Conservation (phyloP, 2,113 vertebrate species). For the Ceratotherium simum region DNA sequence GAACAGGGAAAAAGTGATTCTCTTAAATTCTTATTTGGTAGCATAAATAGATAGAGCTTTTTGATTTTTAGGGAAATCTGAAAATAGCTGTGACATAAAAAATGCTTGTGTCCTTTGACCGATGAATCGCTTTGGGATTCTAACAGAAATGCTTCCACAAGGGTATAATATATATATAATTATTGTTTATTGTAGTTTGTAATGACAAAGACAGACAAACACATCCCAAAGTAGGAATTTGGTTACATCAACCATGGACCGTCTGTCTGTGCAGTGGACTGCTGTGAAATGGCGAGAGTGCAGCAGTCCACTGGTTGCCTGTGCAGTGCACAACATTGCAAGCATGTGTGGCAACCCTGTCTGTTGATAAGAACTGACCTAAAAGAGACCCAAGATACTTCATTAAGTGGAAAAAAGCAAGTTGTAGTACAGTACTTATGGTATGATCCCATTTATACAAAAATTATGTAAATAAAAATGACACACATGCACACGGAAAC, state of each 20-base stretch:
- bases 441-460: slow-evolving; percentile 10
- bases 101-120: neutral
- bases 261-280: neutral
- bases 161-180: neutral
- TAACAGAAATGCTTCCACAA: neutral
- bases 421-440: neutral
- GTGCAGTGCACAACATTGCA: neutral
- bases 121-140: neutral
- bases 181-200: neutral
- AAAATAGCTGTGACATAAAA: slow-evolving; percentile 34
- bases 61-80: slow-evolving; percentile 6
- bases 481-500: neutral
- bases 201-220: neutral
- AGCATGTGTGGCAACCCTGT: neutral
- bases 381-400: neutral
- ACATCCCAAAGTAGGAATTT: neutral
- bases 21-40: slow-evolving; percentile 7
- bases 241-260: neutral
- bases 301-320: neutral
- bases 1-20: neutral
- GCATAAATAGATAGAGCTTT: neutral
- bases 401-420: neutral
- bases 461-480: slow-evolving; percentile 6
- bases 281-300: neutral
- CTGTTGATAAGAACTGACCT: slow-evolving; percentile 9